Evolutionary conservation across 1,140 invertebrate species (phyloP), one percentile per base, ranked within the genome.

Genomic region (Melanaphis sacchari): DNA sequence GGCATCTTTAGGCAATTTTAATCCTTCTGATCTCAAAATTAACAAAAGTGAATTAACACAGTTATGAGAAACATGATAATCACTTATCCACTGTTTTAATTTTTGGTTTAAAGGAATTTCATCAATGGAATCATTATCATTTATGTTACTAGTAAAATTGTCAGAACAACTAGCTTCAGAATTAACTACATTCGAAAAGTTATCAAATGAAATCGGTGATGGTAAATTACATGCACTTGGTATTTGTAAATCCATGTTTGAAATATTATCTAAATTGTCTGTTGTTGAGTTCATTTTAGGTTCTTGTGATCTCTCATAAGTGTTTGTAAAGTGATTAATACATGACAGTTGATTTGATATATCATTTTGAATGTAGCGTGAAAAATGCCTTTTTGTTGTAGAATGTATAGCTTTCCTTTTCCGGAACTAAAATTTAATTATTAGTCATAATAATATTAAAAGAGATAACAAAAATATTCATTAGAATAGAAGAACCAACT

Each of bases 51-150:
- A 36, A 90, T 90, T 90, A 24, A 46, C 46, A 90, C 31, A 90
- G 54, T 90, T 90, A 59, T 90, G 49, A 38, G 88, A 90, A 59
- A 90, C 88, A 84, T 84, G 81, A 40, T 84, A 84, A 40, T 84
- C 38, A 84, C 81, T 84, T 40, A 40, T 84, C 81, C 81, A 41
- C 81, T 84, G 18, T 41, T 84, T 3, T 26, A 84, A 40, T 84
- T 84, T 84, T 40, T 40, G 18, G 8, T 84, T 84, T 26, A 84
- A 84, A 1, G 81, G 9, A 41, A 7, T 41, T 24, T 84, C 38
- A 24, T 84, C 38, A 84, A 24, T 0, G 9, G 18, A 24, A 26
- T 84, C 4, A 84, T 84, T 85, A 85, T 41, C 26, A 85, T 40
- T 85, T 82, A 82, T 24, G 5, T 82, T 81, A 81, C 18, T 82